A percentile compares a stretch with the other conserved stretches of the same genome.
Conservation (phyloP, 2,113 vertebrate species). For the Amia ocellicauda region DNA sequence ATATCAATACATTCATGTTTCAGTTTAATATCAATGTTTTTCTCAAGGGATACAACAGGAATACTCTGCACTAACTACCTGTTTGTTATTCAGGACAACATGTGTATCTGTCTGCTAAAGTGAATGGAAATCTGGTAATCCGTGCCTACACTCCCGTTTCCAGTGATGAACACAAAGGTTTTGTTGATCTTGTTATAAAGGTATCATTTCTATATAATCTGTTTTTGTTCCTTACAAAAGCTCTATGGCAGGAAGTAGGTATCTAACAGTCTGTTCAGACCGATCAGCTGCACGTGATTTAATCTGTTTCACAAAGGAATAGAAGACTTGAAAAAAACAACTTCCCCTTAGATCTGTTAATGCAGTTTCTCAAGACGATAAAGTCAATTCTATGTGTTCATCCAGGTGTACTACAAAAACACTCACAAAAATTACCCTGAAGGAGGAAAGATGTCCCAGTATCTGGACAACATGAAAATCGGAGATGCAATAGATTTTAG, state of each 20-base stretch:
- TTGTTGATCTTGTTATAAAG: conserved; percentile 87
- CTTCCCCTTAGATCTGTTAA: too few species aligned
- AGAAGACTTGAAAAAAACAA: too few species aligned
- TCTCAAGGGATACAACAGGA: too few species aligned
- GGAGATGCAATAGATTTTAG: conserved; percentile 82
- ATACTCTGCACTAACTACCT: neutral
- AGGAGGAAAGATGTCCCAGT: conserved; percentile 89
- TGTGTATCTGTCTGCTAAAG: conserved; percentile 83
- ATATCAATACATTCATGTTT: too few species aligned
- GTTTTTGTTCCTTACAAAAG: neutral
- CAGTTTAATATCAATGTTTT: too few species aligned
- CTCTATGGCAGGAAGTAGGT: too few species aligned
- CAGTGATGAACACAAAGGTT: conserved; percentile 78
- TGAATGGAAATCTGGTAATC: conserved; percentile 74
- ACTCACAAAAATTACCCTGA: conserved; percentile 75
- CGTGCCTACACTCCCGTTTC: conserved; percentile 89
- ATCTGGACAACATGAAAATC: conserved; percentile 77
- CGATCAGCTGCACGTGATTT: too few species aligned
- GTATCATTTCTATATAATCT: conserved; percentile 47
- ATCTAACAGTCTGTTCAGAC: too few species aligned
- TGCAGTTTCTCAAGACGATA: too few species aligned
- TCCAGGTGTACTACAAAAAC: conserved; percentile 84
- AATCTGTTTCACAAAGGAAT: too few species aligned
- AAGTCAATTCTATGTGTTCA: conserved; percentile 13
- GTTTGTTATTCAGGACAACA: conserved; percentile 75